phyloP scores from a whole-genome alignment of 23 tunicate genomes.

The Diplosoma virens region DNA sequence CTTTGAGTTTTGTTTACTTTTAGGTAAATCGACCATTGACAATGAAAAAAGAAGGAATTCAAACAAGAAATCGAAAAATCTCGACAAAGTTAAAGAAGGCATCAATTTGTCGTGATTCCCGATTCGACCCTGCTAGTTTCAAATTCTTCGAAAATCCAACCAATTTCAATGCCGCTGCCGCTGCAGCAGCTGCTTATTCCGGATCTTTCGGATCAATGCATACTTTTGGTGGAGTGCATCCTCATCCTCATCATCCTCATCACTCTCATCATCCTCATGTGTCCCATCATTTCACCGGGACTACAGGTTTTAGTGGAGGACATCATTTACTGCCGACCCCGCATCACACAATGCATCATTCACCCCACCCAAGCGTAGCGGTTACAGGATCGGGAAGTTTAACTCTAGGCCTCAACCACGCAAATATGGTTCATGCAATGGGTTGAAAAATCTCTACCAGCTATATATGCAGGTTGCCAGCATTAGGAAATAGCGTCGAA shows the following conservation, averaged over 20 bases:
- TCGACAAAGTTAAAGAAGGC: constrained; percentile 97
- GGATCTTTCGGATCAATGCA: constrained; percentile 85
- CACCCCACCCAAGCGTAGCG: constrained; percentile 58
- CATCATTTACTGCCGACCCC: constrained; percentile 63
- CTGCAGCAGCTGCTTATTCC: constrained; percentile 80
- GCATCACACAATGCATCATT: constrained; percentile 60
- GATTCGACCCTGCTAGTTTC: constrained; percentile 78
- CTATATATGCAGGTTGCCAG: too few relatives aligned
- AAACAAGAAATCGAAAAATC: constrained; percentile 95
- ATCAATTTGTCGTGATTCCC: constrained; percentile 69
- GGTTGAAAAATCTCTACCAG: constrained; percentile 40
- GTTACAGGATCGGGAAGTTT: constrained; percentile 52
- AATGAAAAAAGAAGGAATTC: constrained; percentile 99
- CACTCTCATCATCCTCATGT: constrained; percentile 51
- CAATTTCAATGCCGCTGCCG: constrained; percentile 63
- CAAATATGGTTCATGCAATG: constrained; percentile 86
- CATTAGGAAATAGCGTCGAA: too few relatives aligned
- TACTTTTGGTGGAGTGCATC: constrained; percentile 70
- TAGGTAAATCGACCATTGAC: constrained; percentile 99
- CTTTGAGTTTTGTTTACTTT: not conserved
- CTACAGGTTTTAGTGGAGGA: constrained; percentile 59
- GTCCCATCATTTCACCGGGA: constrained; percentile 52
- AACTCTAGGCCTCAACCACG: constrained; percentile 58
- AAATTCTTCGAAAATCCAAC: constrained; percentile 76
- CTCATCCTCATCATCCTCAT: constrained; percentile 57